Percentiles rank a stretch among this genome's conserved stretches.
These are phyloP conservation scores for Habroteleia sp. DNA, from an alignment of 2,888 invertebrate species.

Conservation along the genomic window DNA sequence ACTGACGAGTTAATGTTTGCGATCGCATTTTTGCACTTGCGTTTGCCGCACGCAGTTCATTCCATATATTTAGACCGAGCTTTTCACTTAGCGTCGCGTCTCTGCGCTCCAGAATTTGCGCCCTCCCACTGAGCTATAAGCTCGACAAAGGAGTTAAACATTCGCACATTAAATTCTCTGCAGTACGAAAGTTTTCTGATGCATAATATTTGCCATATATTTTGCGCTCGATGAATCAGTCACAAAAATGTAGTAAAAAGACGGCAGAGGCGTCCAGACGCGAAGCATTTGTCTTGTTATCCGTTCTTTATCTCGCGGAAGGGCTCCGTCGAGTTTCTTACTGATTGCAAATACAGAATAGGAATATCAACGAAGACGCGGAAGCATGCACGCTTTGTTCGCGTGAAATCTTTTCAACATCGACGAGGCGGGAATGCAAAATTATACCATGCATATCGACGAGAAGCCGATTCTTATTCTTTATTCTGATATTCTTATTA, in stretches of 20 bases:
- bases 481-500: conserved; percentile 48
- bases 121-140: background rate
- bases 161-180: conserved; percentile 42
- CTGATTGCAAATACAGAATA: conserved; percentile 58
- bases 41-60: no score
- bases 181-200: conserved; percentile 5
- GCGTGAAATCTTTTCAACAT: conserved; percentile 66
- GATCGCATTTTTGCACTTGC: no score
- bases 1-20: no score
- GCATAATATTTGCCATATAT: conserved; percentile 20
- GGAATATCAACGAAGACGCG: conserved; percentile 56
- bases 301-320: conserved; percentile 30
- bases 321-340: conserved; percentile 26
- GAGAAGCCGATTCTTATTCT: conserved; percentile 65
- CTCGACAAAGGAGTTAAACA: conserved; percentile 23
- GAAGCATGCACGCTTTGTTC: conserved; percentile 65
- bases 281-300: conserved; percentile 37
- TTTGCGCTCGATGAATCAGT: conserved; percentile 6
- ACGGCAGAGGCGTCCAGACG: background rate
- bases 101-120: conserved; percentile 9
- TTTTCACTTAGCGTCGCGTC: conserved; percentile 9
- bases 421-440: conserved; percentile 64
- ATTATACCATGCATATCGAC: conserved; percentile 66
- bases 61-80: conserved; percentile 19
- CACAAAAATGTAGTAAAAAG: conserved; percentile 2